Percentiles rank a stretch among this genome's conserved stretches.
phyloP scores from a whole-genome alignment of 2,797 vertebrate genomes.

The Dendrocincla fuliginosa region DNA sequence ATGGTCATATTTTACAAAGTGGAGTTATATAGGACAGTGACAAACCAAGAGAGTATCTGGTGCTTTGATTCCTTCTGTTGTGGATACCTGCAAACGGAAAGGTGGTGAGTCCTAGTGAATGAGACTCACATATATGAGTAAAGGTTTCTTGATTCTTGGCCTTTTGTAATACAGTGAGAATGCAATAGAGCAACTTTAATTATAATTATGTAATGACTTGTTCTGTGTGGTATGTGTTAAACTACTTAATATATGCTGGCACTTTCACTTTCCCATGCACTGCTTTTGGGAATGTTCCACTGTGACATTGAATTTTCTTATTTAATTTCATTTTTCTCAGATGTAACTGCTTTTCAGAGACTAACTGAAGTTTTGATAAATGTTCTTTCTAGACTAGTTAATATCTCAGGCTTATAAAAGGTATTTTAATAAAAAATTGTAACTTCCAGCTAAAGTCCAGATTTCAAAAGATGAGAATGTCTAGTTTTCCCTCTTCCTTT shows the following conservation, averaged over 20 bases:
- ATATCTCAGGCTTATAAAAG: constrained; percentile 42
- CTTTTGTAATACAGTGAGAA: neutral
- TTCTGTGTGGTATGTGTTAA: neutral
- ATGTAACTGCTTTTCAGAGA: constrained; percentile 22
- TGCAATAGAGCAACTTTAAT: neutral
- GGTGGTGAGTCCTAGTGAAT: neutral
- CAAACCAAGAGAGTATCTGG: neutral
- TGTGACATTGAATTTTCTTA: neutral
- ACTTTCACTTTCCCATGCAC: neutral
- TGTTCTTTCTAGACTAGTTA: constrained; percentile 44
- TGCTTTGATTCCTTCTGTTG: neutral
- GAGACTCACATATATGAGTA: neutral
- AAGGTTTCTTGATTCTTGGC: neutral
- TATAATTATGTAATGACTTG: neutral
- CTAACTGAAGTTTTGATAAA: constrained; percentile 49
- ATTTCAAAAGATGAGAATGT: constrained; percentile 31
- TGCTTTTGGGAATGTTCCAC: neutral
- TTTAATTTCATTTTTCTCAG: constrained; percentile 43
- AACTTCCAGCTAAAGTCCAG: neutral
- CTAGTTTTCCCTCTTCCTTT: neutral
- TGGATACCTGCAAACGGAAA: neutral
- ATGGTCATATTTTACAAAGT: neutral
- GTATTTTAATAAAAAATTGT: constrained; percentile 49
- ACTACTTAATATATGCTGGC: neutral
- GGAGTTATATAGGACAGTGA: rapidly evolving